Evolutionary conservation across 2,888 invertebrate species (phyloP).

Genomic region (Hypsopygia costalis): DNA sequence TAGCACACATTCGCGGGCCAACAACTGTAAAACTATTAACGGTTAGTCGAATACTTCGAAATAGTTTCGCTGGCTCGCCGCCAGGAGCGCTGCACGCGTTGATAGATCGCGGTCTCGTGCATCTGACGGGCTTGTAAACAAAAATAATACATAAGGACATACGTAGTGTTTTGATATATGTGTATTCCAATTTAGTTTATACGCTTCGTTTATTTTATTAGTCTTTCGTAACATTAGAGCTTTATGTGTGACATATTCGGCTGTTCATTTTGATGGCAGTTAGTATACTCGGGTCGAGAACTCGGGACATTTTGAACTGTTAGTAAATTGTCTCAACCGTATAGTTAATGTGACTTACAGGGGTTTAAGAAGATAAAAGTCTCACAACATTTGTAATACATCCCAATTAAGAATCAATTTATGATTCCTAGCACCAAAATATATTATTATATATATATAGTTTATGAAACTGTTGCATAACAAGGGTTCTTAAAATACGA

Average conservation of each 20-base stretch:
- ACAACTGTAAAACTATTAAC: slow-evolving; percentile 69
- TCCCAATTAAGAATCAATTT: no score
- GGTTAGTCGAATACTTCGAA: slow-evolving; percentile 58
- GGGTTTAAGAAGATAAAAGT: no score
- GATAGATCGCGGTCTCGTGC: slow-evolving; percentile 62
- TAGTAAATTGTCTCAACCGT: background rate
- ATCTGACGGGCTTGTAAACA: slow-evolving; percentile 67
- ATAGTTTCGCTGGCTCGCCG: slow-evolving; percentile 67
- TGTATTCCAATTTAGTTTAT: slow-evolving; percentile 53
- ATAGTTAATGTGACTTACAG: no score
- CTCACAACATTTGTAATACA: no score
- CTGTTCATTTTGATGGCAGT: slow-evolving; percentile 40
- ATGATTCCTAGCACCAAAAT: no score
- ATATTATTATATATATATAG: no score
- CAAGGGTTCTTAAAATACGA: no score
- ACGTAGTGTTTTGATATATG: slow-evolving; percentile 54
- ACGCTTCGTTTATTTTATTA: slow-evolving; percentile 53
- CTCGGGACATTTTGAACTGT: background rate
- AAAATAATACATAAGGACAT: slow-evolving; percentile 59
- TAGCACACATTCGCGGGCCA: slow-evolving; percentile 47
- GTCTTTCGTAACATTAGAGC: slow-evolving; percentile 19
- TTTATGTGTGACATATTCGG: slow-evolving; percentile 31
- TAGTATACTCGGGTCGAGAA: slow-evolving; percentile 11
- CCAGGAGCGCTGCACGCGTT: slow-evolving; percentile 50
- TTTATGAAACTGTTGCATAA: no score